phyloP scores from a whole-genome alignment of 2,888 invertebrate genomes.

The Diaphora mendica region DNA sequence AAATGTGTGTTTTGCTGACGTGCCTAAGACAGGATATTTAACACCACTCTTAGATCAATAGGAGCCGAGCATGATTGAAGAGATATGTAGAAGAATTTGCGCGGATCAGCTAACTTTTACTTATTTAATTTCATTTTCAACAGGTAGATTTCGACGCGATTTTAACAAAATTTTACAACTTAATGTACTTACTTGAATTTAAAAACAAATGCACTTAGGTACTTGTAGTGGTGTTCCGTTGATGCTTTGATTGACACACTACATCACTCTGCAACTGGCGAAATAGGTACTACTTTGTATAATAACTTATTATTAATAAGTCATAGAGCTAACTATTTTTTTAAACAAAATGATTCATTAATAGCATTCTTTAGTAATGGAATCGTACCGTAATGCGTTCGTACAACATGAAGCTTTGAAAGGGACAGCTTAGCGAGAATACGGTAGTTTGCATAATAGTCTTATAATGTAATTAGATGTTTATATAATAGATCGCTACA shows the following conservation, averaged over 20 bases:
- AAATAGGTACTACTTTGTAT: neutral
- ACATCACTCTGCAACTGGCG: neutral
- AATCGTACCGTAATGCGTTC: slow-evolving; percentile 17
- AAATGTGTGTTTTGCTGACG: too few species aligned
- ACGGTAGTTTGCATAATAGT: slow-evolving; percentile 35
- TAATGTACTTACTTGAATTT: neutral
- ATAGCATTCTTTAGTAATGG: slow-evolving; percentile 13
- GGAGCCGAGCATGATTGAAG: too few species aligned
- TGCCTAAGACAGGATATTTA: too few species aligned
- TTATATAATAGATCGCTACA: slow-evolving; percentile 42
- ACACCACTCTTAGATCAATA: too few species aligned
- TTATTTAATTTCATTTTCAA: neutral
- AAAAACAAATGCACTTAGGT: neutral
- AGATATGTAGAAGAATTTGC: too few species aligned
- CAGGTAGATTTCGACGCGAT: neutral
- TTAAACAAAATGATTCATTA: slow-evolving; percentile 8
- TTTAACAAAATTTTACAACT: neutral
- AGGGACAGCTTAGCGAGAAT: slow-evolving; percentile 20
- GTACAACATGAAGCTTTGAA: slow-evolving; percentile 17
- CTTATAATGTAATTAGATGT: slow-evolving; percentile 33
- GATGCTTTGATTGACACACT: neutral
- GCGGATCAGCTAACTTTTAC: too few species aligned
- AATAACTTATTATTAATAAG: too few species aligned
- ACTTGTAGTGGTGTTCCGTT: neutral
- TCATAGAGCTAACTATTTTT: neutral